These are phyloP conservation scores for Hermaeophaga mercurialis DNA, from an alignment of 2,888 invertebrate species.

Conservation along the genomic window DNA sequence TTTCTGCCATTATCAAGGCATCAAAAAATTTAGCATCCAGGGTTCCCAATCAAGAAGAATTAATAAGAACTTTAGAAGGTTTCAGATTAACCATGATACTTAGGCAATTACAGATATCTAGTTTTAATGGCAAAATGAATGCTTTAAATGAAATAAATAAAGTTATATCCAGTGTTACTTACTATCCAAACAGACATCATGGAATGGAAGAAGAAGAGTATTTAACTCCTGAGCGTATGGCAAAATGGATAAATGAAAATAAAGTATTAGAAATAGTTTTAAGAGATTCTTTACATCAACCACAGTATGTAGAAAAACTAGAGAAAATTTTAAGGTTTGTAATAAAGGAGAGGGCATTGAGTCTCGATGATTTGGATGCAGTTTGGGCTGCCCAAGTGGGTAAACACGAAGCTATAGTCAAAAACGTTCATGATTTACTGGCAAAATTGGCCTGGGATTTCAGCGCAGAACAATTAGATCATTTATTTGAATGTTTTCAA, in stretches of 20 bases:
- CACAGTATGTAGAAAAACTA: conserved; percentile 95
- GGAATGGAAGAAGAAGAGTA: conserved; percentile 83
- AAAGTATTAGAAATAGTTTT: conserved; percentile 93
- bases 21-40: conserved; percentile 87
- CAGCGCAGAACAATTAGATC: conserved; percentile 94
- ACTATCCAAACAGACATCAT: conserved; percentile 80
- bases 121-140: conserved; percentile 99
- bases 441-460: conserved; percentile 99
- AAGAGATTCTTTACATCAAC: conserved; percentile 94
- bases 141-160: conserved; percentile 98
- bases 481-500: conserved; percentile 96
- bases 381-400: conserved; percentile 98
- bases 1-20: conserved; percentile 92
- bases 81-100: conserved; percentile 96
- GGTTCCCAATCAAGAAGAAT: conserved; percentile 83
- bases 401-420: conserved; percentile 98
- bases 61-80: conserved; percentile 80
- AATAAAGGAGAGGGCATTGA: conserved; percentile 90
- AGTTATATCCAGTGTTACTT: conserved; percentile 88
- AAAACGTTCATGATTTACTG: conserved; percentile 94
- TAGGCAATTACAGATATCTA: conserved; percentile 87
- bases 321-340: conserved; percentile 97
- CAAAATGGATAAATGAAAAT: conserved; percentile 97
- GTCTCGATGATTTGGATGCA: conserved; percentile 89
- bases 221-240: conserved; percentile 92